These are phyloP conservation scores for Lytechinus variegatus DNA, from an alignment of 35 echinoderm and acorn worm species.

Conservation along the genomic window DNA sequence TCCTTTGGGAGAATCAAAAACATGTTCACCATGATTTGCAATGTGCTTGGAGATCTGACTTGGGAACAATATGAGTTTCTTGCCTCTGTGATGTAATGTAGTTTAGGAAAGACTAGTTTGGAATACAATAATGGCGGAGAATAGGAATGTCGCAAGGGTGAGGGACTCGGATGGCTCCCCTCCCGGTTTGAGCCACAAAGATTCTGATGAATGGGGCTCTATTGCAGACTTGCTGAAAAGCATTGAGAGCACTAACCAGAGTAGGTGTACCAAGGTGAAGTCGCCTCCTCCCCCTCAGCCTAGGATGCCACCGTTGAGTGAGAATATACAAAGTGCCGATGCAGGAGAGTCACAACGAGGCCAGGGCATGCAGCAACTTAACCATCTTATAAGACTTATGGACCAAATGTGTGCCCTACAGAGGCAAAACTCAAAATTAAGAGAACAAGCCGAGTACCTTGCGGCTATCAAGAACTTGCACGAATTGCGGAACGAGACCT, in stretches of 20 bases:
- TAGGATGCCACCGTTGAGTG: conserved; percentile 74
- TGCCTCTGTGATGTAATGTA: neutral
- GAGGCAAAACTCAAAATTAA: conserved; percentile 80
- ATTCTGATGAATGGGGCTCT: conserved; percentile 85
- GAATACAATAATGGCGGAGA: conserved; percentile 42
- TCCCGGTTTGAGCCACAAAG: conserved; percentile 42
- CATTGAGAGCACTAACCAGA: conserved; percentile 82
- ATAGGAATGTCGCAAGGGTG: neutral
- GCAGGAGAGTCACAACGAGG: conserved; percentile 48
- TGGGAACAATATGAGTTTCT: neutral
- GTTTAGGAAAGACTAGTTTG: neutral
- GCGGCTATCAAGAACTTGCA: conserved; percentile 92
- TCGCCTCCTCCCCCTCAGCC: conserved; percentile 33
- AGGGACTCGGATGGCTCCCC: neutral
- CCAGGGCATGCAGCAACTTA: conserved; percentile 90
- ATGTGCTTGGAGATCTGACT: neutral
- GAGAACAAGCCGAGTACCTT: conserved; percentile 90
- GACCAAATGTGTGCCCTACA: conserved; percentile 92
- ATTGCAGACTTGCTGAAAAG: conserved; percentile 87
- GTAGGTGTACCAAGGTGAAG: neutral
- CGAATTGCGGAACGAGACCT: conserved; percentile 83
- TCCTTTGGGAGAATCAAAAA: neutral
- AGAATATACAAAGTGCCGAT: conserved; percentile 75
- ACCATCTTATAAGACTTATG: conserved; percentile 86
- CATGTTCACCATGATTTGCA: neutral